phyloP scores from a whole-genome alignment of 2,888 invertebrate species.

The Platypus cylindrus region DNA sequence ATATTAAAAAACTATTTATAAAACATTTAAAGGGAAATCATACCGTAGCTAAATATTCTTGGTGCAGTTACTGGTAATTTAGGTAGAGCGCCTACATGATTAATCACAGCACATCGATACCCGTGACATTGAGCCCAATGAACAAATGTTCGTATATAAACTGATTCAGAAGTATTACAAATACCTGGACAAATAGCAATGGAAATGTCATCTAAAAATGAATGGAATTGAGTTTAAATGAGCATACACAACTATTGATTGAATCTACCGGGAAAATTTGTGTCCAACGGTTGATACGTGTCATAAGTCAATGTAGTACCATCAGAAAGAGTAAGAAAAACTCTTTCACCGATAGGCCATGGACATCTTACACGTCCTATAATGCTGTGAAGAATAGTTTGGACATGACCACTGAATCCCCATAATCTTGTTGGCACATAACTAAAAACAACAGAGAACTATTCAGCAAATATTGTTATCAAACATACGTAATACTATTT shows the following conservation, averaged over 20 bases:
- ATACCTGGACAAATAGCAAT: slow-evolving; percentile 86
- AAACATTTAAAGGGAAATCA: no score
- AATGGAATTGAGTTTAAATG: slow-evolving; percentile 6
- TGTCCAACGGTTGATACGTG: slow-evolving; percentile 68
- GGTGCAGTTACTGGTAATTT: slow-evolving; percentile 77
- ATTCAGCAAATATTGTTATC: no score
- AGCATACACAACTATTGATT: not conserved
- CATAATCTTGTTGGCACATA: slow-evolving; percentile 82
- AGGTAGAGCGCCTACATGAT: slow-evolving; percentile 82
- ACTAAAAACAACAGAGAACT: slow-evolving; percentile 44
- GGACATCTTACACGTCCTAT: slow-evolving; percentile 79
- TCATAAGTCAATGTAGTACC: slow-evolving; percentile 88
- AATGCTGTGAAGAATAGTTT: slow-evolving; percentile 83
- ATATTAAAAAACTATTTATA: not conserved
- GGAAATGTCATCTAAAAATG: slow-evolving; percentile 65
- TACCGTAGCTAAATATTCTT: slow-evolving; percentile 87
- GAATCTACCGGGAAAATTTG: slow-evolving; percentile 53
- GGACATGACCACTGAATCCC: slow-evolving; percentile 93
- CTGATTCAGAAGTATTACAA: slow-evolving; percentile 87
- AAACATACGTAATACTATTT: no score
- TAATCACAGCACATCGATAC: slow-evolving; percentile 83
- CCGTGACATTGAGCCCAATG: slow-evolving; percentile 85
- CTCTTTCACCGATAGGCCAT: slow-evolving; percentile 75
- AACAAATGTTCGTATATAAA: slow-evolving; percentile 87
- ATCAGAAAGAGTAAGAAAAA: slow-evolving; percentile 63